A percentile compares a stretch with the other conserved stretches of the same genome.
phyloP scores from a whole-genome alignment of 1,140 invertebrate genomes.

The Hestina assimilis region DNA sequence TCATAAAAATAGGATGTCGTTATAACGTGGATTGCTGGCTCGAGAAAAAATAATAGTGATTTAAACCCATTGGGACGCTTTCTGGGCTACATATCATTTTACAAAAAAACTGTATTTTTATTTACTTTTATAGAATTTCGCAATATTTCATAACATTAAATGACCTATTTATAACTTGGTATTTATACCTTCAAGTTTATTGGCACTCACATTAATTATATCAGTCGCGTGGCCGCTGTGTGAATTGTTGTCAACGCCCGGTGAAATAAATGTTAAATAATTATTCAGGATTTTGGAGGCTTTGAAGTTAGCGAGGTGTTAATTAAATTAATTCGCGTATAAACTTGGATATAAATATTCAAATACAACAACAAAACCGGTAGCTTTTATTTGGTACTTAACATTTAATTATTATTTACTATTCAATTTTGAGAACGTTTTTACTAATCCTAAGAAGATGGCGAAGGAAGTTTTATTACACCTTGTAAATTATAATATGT shows the following conservation, averaged over 20 bases:
- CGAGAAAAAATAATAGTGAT: neutral
- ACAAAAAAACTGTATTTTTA: neutral
- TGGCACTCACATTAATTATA: neutral
- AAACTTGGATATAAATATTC: too few species aligned
- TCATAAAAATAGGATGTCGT: conserved; percentile 1
- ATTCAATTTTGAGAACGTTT: too few species aligned
- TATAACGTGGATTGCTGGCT: conserved; percentile 2
- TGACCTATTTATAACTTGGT: neutral
- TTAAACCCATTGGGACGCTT: conserved; percentile 3
- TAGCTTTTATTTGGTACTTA: too few species aligned
- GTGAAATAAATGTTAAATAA: neutral
- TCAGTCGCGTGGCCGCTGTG: neutral
- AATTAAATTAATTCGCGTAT: too few species aligned
- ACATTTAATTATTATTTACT: too few species aligned
- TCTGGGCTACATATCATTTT: neutral
- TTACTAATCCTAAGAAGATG: too few species aligned
- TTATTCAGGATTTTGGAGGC: neutral
- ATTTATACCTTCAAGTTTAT: neutral
- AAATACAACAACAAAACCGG: too few species aligned
- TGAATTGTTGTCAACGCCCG: neutral
- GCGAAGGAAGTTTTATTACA: too few species aligned
- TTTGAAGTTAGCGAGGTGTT: neutral
- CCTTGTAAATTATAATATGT: too few species aligned
- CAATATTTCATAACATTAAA: neutral
- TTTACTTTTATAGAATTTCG: neutral